Conservation (phyloP, 2,113 vertebrate species). For the Mionectes macconnelli region DNA sequence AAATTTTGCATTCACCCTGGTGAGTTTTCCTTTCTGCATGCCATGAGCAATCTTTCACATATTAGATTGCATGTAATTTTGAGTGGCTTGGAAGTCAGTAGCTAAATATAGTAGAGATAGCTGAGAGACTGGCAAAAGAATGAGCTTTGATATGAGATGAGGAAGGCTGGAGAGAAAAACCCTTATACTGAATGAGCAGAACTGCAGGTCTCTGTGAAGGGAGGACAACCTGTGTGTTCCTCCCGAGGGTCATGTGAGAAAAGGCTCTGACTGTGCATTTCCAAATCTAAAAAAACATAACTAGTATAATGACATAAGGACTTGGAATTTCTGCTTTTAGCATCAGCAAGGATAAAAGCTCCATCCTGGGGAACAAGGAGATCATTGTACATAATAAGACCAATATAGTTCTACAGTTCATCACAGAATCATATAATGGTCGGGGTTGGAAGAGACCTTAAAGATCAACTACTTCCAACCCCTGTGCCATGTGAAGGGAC, state of each 20-base stretch:
- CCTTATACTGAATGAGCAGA: not conserved
- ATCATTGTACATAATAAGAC: not conserved
- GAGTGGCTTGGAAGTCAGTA: not conserved
- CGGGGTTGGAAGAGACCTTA: not conserved
- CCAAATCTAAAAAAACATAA: accelerated
- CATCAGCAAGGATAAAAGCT: not conserved
- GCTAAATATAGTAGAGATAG: not conserved
- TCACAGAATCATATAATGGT: not conserved
- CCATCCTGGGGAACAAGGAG: not conserved
- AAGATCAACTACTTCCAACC: accelerated
- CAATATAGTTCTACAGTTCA: not conserved
- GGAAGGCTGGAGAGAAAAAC: not conserved
- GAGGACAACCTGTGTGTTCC: not conserved
- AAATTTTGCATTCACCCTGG: not conserved
- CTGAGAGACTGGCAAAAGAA: not conserved
- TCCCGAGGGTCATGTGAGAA: not conserved
- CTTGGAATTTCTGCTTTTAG: not conserved
- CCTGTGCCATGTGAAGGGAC: too few relatives aligned
- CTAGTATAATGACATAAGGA: not conserved
- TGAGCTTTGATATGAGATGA: not conserved
- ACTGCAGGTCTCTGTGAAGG: not conserved
- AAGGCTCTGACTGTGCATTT: not conserved
- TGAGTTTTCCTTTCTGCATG: not conserved
- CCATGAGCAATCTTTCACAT: not conserved
- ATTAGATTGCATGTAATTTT: not conserved